Percentiles rank a stretch among this genome's conserved stretches.
Conservation (phyloP, 2,888 invertebrate genomes). For the Acanthoscelides obtectus region DNA sequence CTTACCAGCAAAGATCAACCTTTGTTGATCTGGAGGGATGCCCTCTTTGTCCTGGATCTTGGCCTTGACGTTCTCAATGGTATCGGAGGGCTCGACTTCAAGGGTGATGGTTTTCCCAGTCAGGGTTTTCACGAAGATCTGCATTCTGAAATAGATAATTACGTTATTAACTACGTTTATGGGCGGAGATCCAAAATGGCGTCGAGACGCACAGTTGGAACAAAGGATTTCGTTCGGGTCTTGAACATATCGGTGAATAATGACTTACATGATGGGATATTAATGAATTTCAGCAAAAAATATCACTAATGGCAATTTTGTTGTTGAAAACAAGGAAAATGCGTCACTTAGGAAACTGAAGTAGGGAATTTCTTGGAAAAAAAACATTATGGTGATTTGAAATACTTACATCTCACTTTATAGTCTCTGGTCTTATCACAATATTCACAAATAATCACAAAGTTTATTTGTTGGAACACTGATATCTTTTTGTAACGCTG, state of each 20-base stretch:
- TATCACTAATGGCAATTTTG: background rate
- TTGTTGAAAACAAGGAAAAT: background rate
- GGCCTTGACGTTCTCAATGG: constrained; percentile 60
- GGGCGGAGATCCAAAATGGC: background rate
- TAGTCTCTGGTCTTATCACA: background rate
- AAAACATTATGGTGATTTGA: background rate
- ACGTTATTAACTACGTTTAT: background rate
- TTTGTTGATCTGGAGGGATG: constrained; percentile 55
- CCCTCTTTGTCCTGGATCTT: constrained; percentile 55
- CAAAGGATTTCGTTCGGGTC: background rate
- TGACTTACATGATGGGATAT: background rate
- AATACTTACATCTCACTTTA: background rate
- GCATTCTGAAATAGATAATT: constrained; percentile 3
- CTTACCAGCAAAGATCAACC: constrained; percentile 62
- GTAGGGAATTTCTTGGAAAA: background rate
- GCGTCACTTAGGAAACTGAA: background rate
- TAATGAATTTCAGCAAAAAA: background rate
- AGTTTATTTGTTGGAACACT: background rate
- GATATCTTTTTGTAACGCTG: background rate
- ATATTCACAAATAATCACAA: background rate
- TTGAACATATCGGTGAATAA: background rate
- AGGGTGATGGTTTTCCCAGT: constrained; percentile 54
- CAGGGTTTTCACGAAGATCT: constrained; percentile 44
- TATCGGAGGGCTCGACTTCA: constrained; percentile 56
- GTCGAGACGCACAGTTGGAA: background rate